phyloP scores from a whole-genome alignment of 2,113 vertebrate genomes.

The Ailurus styani region DNA sequence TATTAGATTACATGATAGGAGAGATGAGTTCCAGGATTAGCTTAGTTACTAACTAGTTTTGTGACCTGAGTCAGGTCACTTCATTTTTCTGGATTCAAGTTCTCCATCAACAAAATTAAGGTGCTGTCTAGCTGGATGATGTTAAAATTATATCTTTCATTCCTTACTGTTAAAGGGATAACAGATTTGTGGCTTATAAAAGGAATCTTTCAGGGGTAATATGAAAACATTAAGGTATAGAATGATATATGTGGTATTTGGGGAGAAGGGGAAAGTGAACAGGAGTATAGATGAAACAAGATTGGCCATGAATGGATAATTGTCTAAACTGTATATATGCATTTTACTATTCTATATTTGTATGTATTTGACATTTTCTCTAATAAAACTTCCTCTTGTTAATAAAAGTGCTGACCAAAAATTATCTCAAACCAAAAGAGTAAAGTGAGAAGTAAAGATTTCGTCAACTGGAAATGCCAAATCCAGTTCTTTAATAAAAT shows the following conservation, averaged over 20 bases:
- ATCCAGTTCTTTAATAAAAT: constrained; percentile 46
- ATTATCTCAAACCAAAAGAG: neutral
- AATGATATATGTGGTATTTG: neutral
- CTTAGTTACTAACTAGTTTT: neutral
- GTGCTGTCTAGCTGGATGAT: neutral
- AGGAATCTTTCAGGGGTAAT: neutral
- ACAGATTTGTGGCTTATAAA: neutral
- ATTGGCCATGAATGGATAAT: neutral
- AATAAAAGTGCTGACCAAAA: constrained; percentile 2
- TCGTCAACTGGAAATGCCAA: constrained; percentile 9
- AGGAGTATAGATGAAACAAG: neutral
- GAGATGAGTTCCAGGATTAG: neutral
- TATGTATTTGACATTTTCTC: neutral
- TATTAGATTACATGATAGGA: neutral
- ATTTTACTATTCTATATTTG: neutral
- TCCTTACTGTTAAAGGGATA: neutral
- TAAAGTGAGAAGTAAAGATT: neutral
- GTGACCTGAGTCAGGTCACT: neutral
- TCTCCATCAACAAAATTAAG: neutral
- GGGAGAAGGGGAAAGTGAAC: neutral
- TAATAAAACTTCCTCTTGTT: neutral
- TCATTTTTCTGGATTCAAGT: neutral
- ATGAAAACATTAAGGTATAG: neutral
- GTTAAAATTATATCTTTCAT: neutral
- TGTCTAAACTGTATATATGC: neutral